Percentiles rank a stretch among this genome's conserved stretches.
Evolutionary conservation across 1,140 invertebrate species (phyloP).

Genomic region (Triops cancriformis): DNA sequence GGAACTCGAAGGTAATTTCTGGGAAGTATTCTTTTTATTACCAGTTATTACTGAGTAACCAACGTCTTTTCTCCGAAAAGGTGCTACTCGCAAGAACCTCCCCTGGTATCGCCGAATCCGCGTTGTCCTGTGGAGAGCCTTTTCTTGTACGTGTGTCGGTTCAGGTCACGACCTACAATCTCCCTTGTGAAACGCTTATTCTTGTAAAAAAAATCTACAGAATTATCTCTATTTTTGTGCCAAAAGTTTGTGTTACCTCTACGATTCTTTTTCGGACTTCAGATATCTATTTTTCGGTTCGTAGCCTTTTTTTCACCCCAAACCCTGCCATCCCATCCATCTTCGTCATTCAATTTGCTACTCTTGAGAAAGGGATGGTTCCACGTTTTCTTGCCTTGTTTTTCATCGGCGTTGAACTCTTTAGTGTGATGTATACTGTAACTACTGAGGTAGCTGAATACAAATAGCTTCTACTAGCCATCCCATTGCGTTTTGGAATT

Average conservation of each 20-base stretch:
- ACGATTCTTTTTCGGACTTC: not conserved
- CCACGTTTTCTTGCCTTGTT: not conserved
- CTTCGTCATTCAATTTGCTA: not conserved
- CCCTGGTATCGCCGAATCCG: slow-evolving; percentile 25
- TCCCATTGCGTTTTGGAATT: not conserved
- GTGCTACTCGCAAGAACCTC: not conserved
- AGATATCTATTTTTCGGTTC: not conserved
- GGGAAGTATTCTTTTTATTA: not conserved
- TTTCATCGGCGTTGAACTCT: not conserved
- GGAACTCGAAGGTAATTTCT: not conserved
- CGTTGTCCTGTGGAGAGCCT: slow-evolving; percentile 18
- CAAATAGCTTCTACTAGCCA: not conserved
- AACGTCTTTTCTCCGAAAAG: not conserved
- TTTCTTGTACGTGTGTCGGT: slow-evolving; percentile 23
- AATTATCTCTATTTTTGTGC: slow-evolving; percentile 11
- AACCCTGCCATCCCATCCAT: not conserved
- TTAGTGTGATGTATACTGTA: not conserved
- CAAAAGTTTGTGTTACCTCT: not conserved
- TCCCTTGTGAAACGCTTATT: slow-evolving; percentile 15
- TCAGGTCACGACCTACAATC: slow-evolving; percentile 25
- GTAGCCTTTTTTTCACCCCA: not conserved
- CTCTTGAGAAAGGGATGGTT: not conserved
- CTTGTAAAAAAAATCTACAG: not conserved
- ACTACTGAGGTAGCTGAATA: not conserved
- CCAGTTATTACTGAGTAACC: not conserved